Base-by-base conservation (phyloP, 2,888 invertebrate genomes). In the Hydrotaea cyrtoneurina region DNA sequence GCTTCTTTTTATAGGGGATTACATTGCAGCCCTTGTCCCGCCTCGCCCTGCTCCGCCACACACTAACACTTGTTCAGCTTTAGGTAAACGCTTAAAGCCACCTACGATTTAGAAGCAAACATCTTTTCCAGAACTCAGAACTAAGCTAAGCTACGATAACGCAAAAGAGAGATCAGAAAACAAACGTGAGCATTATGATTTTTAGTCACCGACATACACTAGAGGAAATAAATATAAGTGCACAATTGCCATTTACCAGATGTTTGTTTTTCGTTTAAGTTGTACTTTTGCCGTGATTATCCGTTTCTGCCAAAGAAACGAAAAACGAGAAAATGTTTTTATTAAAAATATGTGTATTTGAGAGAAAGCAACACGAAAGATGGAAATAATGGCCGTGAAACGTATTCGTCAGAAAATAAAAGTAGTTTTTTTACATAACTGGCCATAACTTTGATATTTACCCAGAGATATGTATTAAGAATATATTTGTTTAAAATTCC, bases 131-230 rank as follows among this genome's bases (percentile, higher is more conserved):
- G n/a, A 55, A 31, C 46, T 50, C 17, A 72, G n/a, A 55, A 53
- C 55, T 53, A 55, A 31, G 21, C 13, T 50, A 71, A 46, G 69
- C 53, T 78, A 7, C 2, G 31, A 23, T 50, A 13, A 53, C 73
- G 78, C 10, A 4, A 36, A 50, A 74, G 55, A 64, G 11, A 73
- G 66, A 43, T n/a, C 50, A 3, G 15, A 23, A 59, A 59, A 10
- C 26, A 59, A 31, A 84, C 43, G 76, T 84, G 81, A 78, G 78
- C 71, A 66, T 57, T 50, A 69, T 66, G n/a, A 19, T 17, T 66
- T 64, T 43, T 21, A 31, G 10, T 31, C 19, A 46, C 43, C 39
- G 39, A 39, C 17, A 43, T 43, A 21, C 39, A 66, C 19, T 19
- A 19, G n/a, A 55, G 7, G 26, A 26, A 11, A 26, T 59, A 59